Percentiles rank a stretch among this genome's conserved stretches.
phyloP scores from a whole-genome alignment of 2,113 vertebrate species.

The Prietella phreatophila region DNA sequence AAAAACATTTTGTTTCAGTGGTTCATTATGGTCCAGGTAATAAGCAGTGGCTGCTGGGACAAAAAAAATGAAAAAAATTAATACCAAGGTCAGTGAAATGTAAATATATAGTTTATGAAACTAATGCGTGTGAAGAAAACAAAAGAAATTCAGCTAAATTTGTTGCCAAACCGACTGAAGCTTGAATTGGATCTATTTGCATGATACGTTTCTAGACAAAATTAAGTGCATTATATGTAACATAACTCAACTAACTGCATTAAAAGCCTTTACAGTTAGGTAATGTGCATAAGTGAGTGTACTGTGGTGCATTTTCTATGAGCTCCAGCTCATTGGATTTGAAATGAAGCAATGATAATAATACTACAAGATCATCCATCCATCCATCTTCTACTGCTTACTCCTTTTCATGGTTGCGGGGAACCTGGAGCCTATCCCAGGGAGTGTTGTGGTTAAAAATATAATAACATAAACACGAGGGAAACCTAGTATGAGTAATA shows the following conservation, averaged over 20 bases:
- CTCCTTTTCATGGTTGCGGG: too few species aligned
- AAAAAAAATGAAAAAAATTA: too few species aligned
- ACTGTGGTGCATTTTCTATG: background rate
- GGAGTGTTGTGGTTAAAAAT: too few species aligned
- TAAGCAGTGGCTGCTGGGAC: background rate
- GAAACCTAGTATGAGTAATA: too few species aligned
- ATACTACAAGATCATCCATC: background rate
- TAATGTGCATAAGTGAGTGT: background rate
- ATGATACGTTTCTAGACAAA: background rate
- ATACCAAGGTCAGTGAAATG: background rate
- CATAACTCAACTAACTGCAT: background rate
- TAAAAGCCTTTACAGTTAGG: background rate
- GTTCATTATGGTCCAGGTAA: slow-evolving; percentile 62
- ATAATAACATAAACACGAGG: too few species aligned
- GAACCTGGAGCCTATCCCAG: too few species aligned
- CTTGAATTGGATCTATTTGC: background rate
- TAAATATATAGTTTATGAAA: background rate
- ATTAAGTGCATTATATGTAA: background rate
- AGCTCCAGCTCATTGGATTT: background rate
- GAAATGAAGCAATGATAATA: background rate
- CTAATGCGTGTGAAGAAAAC: background rate
- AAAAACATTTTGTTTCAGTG: slow-evolving; percentile 66
- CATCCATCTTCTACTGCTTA: too few species aligned
- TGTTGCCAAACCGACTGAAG: background rate
- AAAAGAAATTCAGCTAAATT: background rate